Base-by-base conservation (phyloP, 2,113 vertebrate genomes). In the human region DNA sequence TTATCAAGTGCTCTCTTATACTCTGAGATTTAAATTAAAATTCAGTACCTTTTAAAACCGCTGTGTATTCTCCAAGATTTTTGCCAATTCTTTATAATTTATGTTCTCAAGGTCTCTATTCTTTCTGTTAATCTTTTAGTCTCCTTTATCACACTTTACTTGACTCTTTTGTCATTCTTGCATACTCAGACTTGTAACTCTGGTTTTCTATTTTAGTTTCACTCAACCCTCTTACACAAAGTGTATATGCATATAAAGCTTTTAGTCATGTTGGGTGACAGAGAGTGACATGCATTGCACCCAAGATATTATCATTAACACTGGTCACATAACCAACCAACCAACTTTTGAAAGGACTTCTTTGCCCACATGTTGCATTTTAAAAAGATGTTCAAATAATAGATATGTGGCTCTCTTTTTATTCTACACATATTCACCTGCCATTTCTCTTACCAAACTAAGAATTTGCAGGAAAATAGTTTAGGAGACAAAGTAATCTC, bases 401-500 rank as follows among this genome's bases (percentile, higher is more conserved):
- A 84, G 35, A 68, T 57, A 2, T 27, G 2, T 55, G 61, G 8
- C 38, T 22, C 55, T 95, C 64, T 43, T 73, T 83, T 85, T 14
- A 66, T 79, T 93, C 43, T 57, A 50, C 4, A 50, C 30, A 82
- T 57, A 75, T 18, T 70, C 1, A 32, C 45, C 30, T 73, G 22
- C 83, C 40, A 59, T 82, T 91, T 43, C 30, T 83, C 61, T 57
- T 64, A 70, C 4, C 48, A 93, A 93, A 75, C 2, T 66, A 88
- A 57, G 32, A 57, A 79, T 92, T 93, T 92, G 40, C 72, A 92
- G 45, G 83, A 43, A 96, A 88, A 43, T 43, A 4, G 45, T 40
- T 90, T 30, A 79, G 30, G 52, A 96, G n/a, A 85, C 9, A 84
- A 81, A 90, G 22, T 80, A 52, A 92, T 94, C 38, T 93, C 50